Conservation (phyloP, 2,888 invertebrate genomes). For the Heteromurus nitidus region DNA sequence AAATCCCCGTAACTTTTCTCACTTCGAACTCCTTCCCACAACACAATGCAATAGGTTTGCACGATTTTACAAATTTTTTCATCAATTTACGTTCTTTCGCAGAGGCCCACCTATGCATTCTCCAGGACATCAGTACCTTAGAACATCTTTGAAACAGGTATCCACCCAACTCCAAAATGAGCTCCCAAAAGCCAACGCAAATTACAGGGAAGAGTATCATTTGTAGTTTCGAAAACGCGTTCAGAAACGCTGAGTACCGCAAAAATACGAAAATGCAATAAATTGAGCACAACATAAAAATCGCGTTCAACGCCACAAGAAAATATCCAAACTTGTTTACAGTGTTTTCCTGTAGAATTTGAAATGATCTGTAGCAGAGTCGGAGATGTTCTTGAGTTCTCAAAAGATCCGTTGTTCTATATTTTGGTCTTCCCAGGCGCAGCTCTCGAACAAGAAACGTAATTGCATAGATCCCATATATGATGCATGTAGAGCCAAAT, state of each 20-base stretch:
- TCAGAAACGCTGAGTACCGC: neutral
- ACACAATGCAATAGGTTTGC: neutral
- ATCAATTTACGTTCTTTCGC: neutral
- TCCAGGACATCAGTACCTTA: neutral
- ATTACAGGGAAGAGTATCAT: neutral
- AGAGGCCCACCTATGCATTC: neutral
- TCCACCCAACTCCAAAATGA: neutral
- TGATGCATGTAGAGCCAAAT: neutral
- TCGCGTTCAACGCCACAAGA: neutral
- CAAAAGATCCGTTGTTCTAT: neutral
- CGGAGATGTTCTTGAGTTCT: neutral
- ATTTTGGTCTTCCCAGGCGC: neutral
- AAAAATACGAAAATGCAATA: neutral
- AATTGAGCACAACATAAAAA: neutral
- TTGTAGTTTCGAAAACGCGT: neutral
- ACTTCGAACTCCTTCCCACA: neutral
- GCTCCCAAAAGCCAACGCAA: neutral
- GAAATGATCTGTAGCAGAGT: neutral
- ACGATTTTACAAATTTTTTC: neutral
- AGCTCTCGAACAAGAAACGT: conserved; percentile 14
- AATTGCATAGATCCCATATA: conserved; percentile 9
- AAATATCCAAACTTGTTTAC: neutral
- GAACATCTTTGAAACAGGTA: neutral
- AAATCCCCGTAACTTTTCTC: neutral
- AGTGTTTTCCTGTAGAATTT: neutral